Base-by-base conservation (phyloP, 1,140 invertebrate species). In the Nephila pilipes region DNA sequence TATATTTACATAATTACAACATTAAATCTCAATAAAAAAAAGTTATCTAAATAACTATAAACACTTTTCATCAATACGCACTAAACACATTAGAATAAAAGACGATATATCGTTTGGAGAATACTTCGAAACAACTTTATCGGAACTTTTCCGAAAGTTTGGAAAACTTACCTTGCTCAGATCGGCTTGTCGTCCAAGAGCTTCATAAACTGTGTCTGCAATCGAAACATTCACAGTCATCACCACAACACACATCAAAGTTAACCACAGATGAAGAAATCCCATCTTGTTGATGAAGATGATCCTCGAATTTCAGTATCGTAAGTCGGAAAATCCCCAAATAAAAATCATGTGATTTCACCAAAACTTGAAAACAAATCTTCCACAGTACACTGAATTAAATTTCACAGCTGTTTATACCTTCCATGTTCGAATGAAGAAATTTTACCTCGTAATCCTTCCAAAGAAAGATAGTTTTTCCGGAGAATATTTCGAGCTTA, bases 171-270 rank as follows among this genome's bases (percentile, higher is more conserved):
- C 90, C 90, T 91, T 91, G 54, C 79, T 83, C 8, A 83, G 58
- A 65, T 91, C 90, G 20, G 55, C 65, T 60, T 91, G 90, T 8
- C 90, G 55, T 63, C 79, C 90, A 2, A 91, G 16, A 38, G 90
- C 90, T 63, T 91, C 90, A 83, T 91, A 91, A 22, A 91, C 79
- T n/a, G 90, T 91, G 46, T 91, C 90, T 60, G 79, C 38, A 60
- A n/a, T 5, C 25, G 90, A 29, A 18, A 80, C 29, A 57, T 90
- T 25, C 4, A 80, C 22, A 22, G 88, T 54, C n/a, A 58, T 69
- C n/a, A 60, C 57, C 25, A 57, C 46, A 12, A 90, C 46, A 36
- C 69, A 20, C 1, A 65, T 36, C 69, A 57, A 29, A 29, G 69
- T 32, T 14, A 79, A 29, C 16, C 88, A 90, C 54, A 90, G 36